Conservation (phyloP, 2,113 vertebrate species). For the Anser cygnoides region DNA sequence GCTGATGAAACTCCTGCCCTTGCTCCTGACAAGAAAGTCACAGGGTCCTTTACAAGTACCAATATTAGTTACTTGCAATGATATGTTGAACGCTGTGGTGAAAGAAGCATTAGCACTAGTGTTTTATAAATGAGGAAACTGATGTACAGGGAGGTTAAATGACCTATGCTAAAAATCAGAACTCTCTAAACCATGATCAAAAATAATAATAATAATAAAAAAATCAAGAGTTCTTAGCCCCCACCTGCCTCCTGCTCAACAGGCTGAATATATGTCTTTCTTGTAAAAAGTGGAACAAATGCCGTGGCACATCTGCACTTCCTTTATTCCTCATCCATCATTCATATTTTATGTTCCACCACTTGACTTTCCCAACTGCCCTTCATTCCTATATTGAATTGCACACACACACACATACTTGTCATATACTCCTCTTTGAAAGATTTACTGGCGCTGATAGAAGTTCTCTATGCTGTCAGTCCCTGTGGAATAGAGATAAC, state of each 20-base stretch:
- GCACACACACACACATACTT: conserved; percentile 31
- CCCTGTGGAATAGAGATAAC: conserved; percentile 43
- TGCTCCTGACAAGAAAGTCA: not conserved
- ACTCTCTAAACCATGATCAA: not conserved
- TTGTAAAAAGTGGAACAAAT: conserved; percentile 45
- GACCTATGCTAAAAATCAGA: not conserved
- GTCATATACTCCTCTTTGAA: conserved; percentile 37
- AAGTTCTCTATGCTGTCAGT: not conserved
- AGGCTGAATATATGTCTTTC: conserved; percentile 1
- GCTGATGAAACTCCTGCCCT: not conserved
- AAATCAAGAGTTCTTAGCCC: not conserved
- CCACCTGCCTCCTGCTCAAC: conserved; percentile 3
- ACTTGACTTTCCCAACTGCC: conserved; percentile 73
- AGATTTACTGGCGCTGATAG: conserved; percentile 28
- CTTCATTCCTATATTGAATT: conserved; percentile 62
- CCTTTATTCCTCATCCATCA: conserved; percentile 67
- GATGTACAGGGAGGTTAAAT: not conserved
- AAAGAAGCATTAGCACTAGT: not conserved
- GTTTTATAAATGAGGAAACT: not conserved
- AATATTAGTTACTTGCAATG: not conserved
- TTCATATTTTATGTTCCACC: conserved; percentile 74
- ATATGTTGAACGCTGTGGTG: not conserved
- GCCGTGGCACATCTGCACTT: not conserved
- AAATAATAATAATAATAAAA: not conserved
- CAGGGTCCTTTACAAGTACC: rapidly evolving